Evolutionary conservation across 2,797 vertebrate species (phyloP).

Genomic region (Diplodus puntazzo): DNA sequence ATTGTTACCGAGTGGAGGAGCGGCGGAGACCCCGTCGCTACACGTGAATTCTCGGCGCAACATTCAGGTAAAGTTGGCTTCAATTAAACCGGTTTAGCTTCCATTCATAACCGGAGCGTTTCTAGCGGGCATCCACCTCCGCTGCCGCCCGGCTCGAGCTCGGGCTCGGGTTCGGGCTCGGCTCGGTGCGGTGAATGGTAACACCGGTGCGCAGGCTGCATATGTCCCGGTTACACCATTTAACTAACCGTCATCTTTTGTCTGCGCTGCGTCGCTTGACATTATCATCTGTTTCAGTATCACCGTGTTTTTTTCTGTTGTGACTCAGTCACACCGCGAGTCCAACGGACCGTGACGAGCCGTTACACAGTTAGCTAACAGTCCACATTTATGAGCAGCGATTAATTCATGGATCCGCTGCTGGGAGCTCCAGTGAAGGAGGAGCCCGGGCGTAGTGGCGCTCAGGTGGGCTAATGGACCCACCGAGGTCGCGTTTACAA

Average conservation of each 20-base stretch:
- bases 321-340: not conserved
- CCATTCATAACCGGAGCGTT: not conserved
- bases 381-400: not conserved
- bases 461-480: constrained; percentile 55
- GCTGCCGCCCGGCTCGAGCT: constrained; percentile 34
- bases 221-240: constrained; percentile 41
- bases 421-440: not conserved
- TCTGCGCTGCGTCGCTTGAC: constrained; percentile 49
- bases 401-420: constrained; percentile 27
- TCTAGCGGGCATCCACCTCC: not conserved
- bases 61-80: constrained; percentile 69
- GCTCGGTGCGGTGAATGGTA: constrained; percentile 5
- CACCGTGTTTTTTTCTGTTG: not conserved
- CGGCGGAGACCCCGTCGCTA: constrained; percentile 39
- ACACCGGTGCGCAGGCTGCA: constrained; percentile 39
- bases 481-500: not conserved
- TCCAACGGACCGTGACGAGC: not conserved
- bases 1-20: constrained; percentile 77
- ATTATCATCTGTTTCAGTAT: not conserved
- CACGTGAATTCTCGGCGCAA: constrained; percentile 54
- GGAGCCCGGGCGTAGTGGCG: not conserved
- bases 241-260: constrained; percentile 76
- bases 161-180: constrained; percentile 8
- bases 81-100: not conserved
- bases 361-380: not conserved